phyloP scores from a whole-genome alignment of 2,113 vertebrate genomes.

The Myiagra hebetior region DNA sequence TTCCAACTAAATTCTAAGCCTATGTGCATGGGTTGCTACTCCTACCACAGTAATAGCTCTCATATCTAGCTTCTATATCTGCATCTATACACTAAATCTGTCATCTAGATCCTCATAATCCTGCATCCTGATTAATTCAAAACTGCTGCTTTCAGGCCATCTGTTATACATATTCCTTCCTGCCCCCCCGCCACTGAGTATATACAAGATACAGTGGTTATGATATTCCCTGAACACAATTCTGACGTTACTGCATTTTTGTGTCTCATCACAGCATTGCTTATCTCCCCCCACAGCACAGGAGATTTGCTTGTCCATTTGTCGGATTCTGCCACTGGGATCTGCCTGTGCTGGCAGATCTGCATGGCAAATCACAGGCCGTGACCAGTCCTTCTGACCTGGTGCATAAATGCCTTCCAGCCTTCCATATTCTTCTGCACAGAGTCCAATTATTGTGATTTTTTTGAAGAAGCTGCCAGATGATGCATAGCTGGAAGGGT shows the following conservation, averaged over 20 bases:
- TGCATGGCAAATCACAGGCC: not conserved
- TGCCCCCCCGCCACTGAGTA: fast-evolving
- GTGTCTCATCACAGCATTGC: not conserved
- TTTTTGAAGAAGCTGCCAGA: not conserved
- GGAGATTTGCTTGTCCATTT: slow-evolving; percentile 16
- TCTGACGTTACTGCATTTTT: not conserved
- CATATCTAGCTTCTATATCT: not conserved
- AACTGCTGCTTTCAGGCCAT: slow-evolving; percentile 41
- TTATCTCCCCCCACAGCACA: not conserved
- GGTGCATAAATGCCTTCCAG: not conserved
- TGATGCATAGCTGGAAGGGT: not conserved
- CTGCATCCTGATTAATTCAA: slow-evolving; percentile 39
- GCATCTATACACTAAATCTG: slow-evolving; percentile 48
- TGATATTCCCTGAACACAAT: not conserved
- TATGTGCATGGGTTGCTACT: not conserved
- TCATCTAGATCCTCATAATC: slow-evolving; percentile 37
- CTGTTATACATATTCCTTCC: not conserved
- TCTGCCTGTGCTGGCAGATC: not conserved
- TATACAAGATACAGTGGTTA: not conserved
- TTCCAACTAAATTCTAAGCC: not conserved
- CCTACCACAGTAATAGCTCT: not conserved
- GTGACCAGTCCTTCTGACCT: not conserved
- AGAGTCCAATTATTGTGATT: not conserved
- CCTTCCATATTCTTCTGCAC: not conserved
- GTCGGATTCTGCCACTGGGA: not conserved